Evolutionary conservation across 92 coral and sea anemone genomes (phyloP).

Genomic region (Hydrozoanthus gracilis): DNA sequence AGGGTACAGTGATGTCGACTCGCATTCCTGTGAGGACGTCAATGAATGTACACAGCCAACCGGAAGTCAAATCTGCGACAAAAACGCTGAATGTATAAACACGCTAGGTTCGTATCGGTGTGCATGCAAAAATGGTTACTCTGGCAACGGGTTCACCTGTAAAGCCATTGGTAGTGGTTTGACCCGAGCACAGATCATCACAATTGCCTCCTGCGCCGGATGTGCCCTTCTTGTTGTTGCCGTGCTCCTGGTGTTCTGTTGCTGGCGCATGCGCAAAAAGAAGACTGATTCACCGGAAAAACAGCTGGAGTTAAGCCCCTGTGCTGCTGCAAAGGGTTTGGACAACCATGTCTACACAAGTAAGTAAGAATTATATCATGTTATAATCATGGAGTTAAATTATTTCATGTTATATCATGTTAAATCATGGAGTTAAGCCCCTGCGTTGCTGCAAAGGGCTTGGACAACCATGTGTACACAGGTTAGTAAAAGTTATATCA

Average conservation of each 20-base stretch:
- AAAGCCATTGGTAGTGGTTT: neutral
- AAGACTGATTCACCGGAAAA: neutral
- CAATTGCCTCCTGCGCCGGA: neutral
- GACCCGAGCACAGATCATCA: constrained; percentile 20
- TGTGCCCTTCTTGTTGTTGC: neutral
- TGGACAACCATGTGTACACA: neutral
- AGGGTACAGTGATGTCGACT: constrained; percentile 12
- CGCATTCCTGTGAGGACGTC: constrained; percentile 5
- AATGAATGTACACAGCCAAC: neutral
- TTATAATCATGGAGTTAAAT: too few species aligned
- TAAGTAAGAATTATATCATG: neutral
- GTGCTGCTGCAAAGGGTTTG: neutral
- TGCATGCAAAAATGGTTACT: constrained; percentile 21
- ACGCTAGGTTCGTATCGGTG: constrained; percentile 13
- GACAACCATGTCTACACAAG: neutral
- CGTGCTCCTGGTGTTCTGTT: constrained; percentile 13
- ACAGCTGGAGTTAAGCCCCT: constrained; percentile 1
- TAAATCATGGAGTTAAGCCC: too few species aligned
- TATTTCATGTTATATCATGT: too few species aligned
- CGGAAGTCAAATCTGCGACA: neutral
- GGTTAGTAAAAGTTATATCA: neutral
- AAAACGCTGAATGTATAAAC: constrained; percentile 30
- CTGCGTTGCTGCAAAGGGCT: too few species aligned
- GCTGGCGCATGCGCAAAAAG: constrained; percentile 23
- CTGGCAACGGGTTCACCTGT: constrained; percentile 29